These are phyloP conservation scores for Stegodyphus dumicola DNA, from an alignment of 1,140 invertebrate species.

Conservation along the genomic window DNA sequence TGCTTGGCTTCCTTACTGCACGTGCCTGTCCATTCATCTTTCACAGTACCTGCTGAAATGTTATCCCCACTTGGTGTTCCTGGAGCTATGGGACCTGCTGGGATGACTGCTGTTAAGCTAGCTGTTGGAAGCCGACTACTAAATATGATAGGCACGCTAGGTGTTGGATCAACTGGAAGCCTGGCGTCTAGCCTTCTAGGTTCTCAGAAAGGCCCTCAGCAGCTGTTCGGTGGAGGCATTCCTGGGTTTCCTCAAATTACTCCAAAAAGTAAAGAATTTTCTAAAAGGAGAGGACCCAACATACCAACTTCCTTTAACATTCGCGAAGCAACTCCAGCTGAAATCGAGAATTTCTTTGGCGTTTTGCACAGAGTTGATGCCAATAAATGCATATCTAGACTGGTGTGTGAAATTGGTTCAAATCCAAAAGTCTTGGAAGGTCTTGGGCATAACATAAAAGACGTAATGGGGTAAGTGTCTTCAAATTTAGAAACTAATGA, in stretches of 20 bases:
- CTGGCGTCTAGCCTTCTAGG: conserved; percentile 3
- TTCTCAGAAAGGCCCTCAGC: background rate
- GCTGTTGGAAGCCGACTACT: conserved; percentile 34
- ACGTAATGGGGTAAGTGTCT: conserved; percentile 33
- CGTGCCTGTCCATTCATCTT: background rate
- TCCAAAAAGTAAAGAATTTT: conserved; percentile 38
- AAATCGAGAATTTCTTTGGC: conserved; percentile 54
- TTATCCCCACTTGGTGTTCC: conserved; percentile 42
- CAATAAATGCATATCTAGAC: conserved; percentile 47
- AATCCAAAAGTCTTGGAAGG: conserved; percentile 42
- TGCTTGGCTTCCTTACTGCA: background rate
- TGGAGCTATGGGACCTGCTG: background rate
- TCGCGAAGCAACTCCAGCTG: conserved; percentile 33
- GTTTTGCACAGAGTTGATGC: conserved; percentile 56
- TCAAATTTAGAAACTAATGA: too few relatives aligned
- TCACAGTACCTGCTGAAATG: conserved; percentile 18
- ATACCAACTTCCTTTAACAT: conserved; percentile 49
- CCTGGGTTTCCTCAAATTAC: background rate
- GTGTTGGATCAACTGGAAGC: background rate
- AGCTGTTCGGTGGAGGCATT: background rate
- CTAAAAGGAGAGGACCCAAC: conserved; percentile 41
- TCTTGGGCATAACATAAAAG: conserved; percentile 48
- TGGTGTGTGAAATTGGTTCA: conserved; percentile 45
- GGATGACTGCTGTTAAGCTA: conserved; percentile 29
- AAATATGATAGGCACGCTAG: conserved; percentile 11